These are phyloP conservation scores for Hylaeus anthracinus DNA, from an alignment of 1,140 invertebrate genomes.

Conservation along the genomic window DNA sequence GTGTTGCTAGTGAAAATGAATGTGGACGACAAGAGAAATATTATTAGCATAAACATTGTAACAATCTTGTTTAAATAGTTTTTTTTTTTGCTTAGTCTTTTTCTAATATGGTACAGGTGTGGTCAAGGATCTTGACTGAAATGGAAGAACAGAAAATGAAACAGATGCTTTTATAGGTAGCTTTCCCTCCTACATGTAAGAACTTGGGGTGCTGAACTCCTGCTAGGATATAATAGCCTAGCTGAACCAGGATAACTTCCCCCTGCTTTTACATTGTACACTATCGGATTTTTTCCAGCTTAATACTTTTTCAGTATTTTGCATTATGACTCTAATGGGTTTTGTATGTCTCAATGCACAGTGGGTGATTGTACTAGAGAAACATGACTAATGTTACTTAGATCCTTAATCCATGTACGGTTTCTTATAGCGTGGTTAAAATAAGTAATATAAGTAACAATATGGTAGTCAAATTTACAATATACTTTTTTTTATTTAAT, in stretches of 20 bases:
- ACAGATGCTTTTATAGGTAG: constrained; percentile 74
- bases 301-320: constrained; percentile 68
- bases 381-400: constrained; percentile 34
- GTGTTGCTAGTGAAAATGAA: constrained; percentile 36
- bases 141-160: constrained; percentile 67
- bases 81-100: constrained; percentile 14
- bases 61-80: constrained; percentile 25
- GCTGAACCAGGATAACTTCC: constrained; percentile 49
- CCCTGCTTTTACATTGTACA: constrained; percentile 47
- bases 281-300: constrained; percentile 48
- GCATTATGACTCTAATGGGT: constrained; percentile 72
- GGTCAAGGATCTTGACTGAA: constrained; percentile 49
- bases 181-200: constrained; percentile 61
- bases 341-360: constrained; percentile 68
- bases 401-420: constrained; percentile 3
- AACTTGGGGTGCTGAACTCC: constrained; percentile 65
- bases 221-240: constrained; percentile 72
- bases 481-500: constrained; percentile 18
- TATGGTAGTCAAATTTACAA: constrained; percentile 22
- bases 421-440: constrained; percentile 13
- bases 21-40: constrained; percentile 45
- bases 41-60: constrained; percentile 53
- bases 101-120: constrained; percentile 30
- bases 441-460: constrained; percentile 35
- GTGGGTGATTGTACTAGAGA: constrained; percentile 31